Evolutionary conservation across 2,888 invertebrate genomes (phyloP), one percentile per base, ranked within the genome.

Genomic region (Pelosia muscerda): DNA sequence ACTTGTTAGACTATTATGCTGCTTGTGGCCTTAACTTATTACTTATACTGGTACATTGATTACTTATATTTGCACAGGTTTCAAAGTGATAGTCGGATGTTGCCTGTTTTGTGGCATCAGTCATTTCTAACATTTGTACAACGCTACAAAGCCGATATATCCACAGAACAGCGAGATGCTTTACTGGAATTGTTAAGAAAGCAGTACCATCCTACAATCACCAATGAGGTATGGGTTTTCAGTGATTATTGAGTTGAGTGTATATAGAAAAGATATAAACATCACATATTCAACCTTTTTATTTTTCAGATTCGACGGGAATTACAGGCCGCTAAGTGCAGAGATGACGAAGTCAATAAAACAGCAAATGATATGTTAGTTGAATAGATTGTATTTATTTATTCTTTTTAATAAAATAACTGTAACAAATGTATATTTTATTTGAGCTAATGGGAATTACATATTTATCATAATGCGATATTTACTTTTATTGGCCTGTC

Each of bases 31-130:
- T n/a, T n/a, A n/a, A n/a, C n/a, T n/a, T n/a, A n/a, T n/a, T n/a
- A n/a, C n/a, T n/a, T n/a, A n/a, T n/a, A n/a, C n/a, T n/a, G n/a
- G n/a, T n/a, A 13, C 2, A 57, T 28, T 28, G 9, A n/a, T 26
- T 28, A 15, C n/a, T 19, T 42, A n/a, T 28, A 13, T 26, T 28
- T 63, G 5, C 19, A 23, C 84, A 98, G 98, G 86, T 99, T 99
- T 90, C 96, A 97, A 88, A 95, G 95, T 75, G 99, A 99, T 85
- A 93, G 95, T 63, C 96, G 99, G 67, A 96, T 96, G 79, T 95
- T 99, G 86, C 99, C 99, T 1, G 99, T 99, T 6, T 91, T 99
- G 69, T 99, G 99, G 99, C 99, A 99, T 91, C 99, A 99, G 90
- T 96, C 98, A 56, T 95, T 99, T 54, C 93, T 99, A 66, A 97